Conservation (phyloP, 2,113 vertebrate species). For the Crotalus horridus region DNA sequence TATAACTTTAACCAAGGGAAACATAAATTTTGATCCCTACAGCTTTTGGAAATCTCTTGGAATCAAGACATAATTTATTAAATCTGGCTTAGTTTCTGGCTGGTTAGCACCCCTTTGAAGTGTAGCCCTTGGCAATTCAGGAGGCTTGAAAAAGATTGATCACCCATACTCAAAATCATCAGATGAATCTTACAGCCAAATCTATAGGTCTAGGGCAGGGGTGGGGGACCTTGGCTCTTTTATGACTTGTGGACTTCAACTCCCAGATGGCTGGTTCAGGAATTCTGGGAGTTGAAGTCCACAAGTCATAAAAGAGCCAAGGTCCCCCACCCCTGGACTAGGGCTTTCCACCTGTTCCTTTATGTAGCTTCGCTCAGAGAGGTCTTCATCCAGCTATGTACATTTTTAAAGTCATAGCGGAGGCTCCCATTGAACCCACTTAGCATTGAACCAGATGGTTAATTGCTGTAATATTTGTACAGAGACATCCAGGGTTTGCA, state of each 20-base stretch:
- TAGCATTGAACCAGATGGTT: neutral
- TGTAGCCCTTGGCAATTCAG: neutral
- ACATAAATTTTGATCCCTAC: neutral
- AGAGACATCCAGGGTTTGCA: neutral
- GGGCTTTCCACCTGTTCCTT: neutral
- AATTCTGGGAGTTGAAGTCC: too few species aligned
- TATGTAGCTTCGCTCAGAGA: neutral
- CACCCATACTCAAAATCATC: neutral
- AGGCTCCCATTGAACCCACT: slow-evolving; percentile 15
- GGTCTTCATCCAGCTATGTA: neutral
- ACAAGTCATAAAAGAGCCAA: too few species aligned
- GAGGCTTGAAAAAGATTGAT: neutral
- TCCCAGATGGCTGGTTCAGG: too few species aligned
- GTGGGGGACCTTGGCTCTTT: too few species aligned
- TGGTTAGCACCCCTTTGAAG: neutral
- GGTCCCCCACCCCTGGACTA: neutral
- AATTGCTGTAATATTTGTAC: neutral
- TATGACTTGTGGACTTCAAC: too few species aligned
- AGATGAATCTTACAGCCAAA: neutral
- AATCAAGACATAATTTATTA: neutral
- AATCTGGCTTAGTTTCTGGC: neutral
- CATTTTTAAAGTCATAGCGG: slow-evolving; percentile 7
- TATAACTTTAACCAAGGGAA: neutral
- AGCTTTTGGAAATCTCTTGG: neutral
- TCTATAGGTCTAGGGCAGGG: neutral